Conservation (phyloP, 2,888 invertebrate genomes). For the Hesperia comma region DNA sequence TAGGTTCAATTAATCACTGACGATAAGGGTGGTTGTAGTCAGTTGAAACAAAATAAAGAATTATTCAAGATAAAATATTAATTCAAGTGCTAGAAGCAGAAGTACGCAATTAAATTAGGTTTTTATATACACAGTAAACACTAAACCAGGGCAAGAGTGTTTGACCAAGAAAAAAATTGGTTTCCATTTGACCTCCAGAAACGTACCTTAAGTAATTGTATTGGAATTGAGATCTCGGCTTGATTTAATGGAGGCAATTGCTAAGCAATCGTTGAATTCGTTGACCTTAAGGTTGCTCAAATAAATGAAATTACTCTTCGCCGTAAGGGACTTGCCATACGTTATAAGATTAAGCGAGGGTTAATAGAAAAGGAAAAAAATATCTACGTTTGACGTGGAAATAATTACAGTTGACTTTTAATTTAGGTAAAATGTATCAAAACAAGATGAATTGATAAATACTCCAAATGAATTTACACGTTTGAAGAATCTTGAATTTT, state of each 20-base stretch:
- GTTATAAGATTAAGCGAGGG: neutral
- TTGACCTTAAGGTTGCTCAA: conserved; percentile 35
- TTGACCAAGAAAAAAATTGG: conserved; percentile 38
- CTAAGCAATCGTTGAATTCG: conserved; percentile 37
- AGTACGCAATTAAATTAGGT: conserved; percentile 15
- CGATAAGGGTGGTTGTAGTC: too few relatives aligned
- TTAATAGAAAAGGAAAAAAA: neutral
- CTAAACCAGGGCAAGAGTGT: conserved; percentile 14
- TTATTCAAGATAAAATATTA: neutral
- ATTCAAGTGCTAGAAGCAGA: conserved; percentile 1
- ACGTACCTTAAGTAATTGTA: conserved; percentile 42
- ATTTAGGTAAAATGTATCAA: too few relatives aligned
- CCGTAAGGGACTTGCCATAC: neutral
- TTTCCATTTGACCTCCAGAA: conserved; percentile 42
- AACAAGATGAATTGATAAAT: too few relatives aligned
- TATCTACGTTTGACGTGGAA: neutral
- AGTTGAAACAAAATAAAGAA: too few relatives aligned
- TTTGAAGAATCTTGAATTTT: too few relatives aligned
- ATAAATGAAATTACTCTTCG: conserved; percentile 32
- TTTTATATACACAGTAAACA: conserved; percentile 9
- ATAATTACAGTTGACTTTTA: too few relatives aligned
- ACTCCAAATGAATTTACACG: too few relatives aligned
- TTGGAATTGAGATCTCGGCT: conserved; percentile 40
- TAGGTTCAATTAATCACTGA: too few relatives aligned
- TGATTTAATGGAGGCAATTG: conserved; percentile 41